These are phyloP conservation scores for Ennomos erosarius DNA, from an alignment of 2,888 invertebrate genomes.

Conservation along the genomic window DNA sequence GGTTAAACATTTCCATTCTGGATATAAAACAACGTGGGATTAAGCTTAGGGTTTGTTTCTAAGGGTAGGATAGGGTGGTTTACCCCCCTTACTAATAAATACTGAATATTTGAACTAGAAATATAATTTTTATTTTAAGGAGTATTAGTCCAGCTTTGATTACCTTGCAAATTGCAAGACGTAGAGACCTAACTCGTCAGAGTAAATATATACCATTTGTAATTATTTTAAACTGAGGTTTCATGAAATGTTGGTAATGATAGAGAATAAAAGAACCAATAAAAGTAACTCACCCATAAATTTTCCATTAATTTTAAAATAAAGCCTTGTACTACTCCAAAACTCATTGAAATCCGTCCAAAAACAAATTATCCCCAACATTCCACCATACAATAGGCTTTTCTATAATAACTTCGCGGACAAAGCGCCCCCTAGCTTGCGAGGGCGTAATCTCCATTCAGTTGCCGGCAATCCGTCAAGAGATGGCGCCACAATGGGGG, in stretches of 20 bases:
- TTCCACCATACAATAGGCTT: conserved; percentile 63
- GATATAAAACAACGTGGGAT: conserved; percentile 12
- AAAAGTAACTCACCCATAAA: neutral
- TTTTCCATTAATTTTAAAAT: neutral
- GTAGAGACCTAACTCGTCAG: too few species aligned
- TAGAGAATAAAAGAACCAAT: too few species aligned
- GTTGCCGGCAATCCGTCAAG: conserved; percentile 78
- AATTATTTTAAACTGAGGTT: too few species aligned
- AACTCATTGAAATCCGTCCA: conserved; percentile 52
- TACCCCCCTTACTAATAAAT: too few species aligned
- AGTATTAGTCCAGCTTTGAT: too few species aligned
- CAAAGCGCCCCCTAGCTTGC: conserved; percentile 73
- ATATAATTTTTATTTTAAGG: too few species aligned
- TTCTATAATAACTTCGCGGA: conserved; percentile 67
- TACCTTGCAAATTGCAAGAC: too few species aligned
- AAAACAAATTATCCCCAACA: conserved; percentile 71
- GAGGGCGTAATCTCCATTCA: conserved; percentile 72
- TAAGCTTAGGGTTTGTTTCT: conserved; percentile 1
- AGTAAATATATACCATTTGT: too few species aligned
- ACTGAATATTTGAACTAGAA: too few species aligned
- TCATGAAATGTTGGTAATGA: too few species aligned
- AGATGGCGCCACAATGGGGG: conserved; percentile 83
- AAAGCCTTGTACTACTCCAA: conserved; percentile 34
- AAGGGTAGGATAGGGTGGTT: neutral
- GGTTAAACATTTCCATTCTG: conserved; percentile 43